phyloP scores from a whole-genome alignment of 2,113 vertebrate genomes.

The Phoenicopterus ruber region DNA sequence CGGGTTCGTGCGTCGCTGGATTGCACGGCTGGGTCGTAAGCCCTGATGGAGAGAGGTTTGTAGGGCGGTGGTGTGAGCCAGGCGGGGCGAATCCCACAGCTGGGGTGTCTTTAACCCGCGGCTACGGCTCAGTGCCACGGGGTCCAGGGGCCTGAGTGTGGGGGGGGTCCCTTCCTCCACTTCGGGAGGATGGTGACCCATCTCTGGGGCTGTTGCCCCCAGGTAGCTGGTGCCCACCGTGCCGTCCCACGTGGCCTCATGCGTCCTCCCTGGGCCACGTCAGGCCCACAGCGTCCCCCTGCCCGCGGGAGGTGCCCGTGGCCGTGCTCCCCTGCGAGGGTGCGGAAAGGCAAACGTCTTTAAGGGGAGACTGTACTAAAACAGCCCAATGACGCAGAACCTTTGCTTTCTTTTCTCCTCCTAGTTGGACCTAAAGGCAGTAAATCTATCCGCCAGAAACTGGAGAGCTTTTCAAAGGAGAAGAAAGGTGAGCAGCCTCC shows the following conservation, averaged over 20 bases:
- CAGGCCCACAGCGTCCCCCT: not conserved
- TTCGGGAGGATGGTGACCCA: not conserved
- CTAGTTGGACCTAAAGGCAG: constrained; percentile 75
- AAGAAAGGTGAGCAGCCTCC: constrained; percentile 78
- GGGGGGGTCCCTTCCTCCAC: not conserved
- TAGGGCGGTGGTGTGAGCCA: not conserved
- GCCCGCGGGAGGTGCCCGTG: not conserved
- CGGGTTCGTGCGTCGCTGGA: not conserved
- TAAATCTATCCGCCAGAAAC: constrained; percentile 81
- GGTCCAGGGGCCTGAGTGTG: not conserved
- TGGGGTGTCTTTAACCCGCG: not conserved
- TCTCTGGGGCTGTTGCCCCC: not conserved
- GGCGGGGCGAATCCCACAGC: not conserved
- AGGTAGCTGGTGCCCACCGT: fast-evolving
- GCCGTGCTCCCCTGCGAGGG: not conserved
- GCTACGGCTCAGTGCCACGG: not conserved
- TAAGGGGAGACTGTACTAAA: not conserved
- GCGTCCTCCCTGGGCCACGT: not conserved
- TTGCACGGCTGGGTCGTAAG: not conserved
- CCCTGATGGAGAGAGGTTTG: not conserved
- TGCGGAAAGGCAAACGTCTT: not conserved
- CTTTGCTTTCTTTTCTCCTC: not conserved
- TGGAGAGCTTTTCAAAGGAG: constrained; percentile 86
- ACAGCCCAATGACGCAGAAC: not conserved
- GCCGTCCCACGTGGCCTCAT: not conserved